These are phyloP conservation scores for Circaetus gallicus DNA, from an alignment of 2,113 vertebrate genomes.

Conservation along the genomic window DNA sequence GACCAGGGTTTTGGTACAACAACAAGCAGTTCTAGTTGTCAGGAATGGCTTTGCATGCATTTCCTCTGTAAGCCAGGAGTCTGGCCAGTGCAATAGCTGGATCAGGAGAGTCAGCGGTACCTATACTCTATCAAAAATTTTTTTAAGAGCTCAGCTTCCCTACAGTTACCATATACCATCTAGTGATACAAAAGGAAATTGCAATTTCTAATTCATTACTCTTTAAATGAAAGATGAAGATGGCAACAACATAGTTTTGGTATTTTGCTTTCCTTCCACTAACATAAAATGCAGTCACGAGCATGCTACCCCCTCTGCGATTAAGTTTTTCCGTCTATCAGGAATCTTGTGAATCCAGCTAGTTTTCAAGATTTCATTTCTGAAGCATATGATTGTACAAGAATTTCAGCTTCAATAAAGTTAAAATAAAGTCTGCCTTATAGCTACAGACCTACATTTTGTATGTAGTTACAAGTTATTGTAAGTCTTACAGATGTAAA, in stretches of 20 bases:
- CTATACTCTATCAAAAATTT: too few species aligned
- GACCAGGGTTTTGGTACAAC: not conserved
- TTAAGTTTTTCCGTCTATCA: not conserved
- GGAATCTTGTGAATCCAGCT: not conserved
- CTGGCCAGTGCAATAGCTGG: not conserved
- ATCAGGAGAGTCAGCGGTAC: not conserved
- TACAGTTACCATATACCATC: conserved; percentile 35
- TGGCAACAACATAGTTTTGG: not conserved
- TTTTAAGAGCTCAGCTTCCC: not conserved
- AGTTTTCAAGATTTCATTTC: not conserved
- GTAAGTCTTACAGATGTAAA: not conserved
- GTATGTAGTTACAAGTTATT: not conserved
- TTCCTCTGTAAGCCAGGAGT: not conserved
- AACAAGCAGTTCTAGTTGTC: not conserved
- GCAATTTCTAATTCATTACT: not conserved
- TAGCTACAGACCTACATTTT: not conserved
- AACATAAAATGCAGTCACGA: not conserved
- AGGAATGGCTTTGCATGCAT: not conserved
- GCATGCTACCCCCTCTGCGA: not conserved
- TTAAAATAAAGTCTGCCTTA: not conserved
- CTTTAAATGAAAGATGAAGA: not conserved
- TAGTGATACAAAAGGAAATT: conserved; percentile 45
- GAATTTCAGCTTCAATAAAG: not conserved
- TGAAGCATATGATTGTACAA: not conserved
- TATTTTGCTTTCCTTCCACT: not conserved